Percentiles rank a stretch among this genome's conserved stretches.
Conservation (phyloP, 2,113 vertebrate genomes). For the Gila orcuttii region DNA sequence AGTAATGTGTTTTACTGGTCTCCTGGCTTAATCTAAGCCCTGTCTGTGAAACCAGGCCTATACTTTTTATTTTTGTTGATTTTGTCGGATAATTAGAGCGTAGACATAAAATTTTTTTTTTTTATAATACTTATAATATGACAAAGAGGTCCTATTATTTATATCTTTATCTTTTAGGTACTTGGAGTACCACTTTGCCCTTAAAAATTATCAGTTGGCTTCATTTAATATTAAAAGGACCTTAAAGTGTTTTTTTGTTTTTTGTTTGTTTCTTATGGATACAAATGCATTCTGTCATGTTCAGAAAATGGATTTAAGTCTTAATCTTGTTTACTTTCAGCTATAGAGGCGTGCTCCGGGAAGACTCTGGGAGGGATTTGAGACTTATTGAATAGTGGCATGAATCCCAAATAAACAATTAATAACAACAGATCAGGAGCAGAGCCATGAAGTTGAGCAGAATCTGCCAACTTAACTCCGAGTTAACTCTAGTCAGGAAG, state of each 20-base stretch:
- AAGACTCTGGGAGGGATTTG: slow-evolving; percentile 51
- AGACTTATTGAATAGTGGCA: slow-evolving; percentile 51
- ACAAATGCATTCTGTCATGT: slow-evolving; percentile 43
- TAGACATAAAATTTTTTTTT: no score
- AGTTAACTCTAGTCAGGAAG: slow-evolving; percentile 29
- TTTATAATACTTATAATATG: no score
- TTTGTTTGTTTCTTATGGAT: slow-evolving; percentile 7
- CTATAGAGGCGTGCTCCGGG: slow-evolving; percentile 42
- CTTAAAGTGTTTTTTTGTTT: background rate
- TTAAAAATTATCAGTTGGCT: slow-evolving; percentile 24
- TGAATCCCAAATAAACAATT: slow-evolving; percentile 56
- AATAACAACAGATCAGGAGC: slow-evolving; percentile 26
- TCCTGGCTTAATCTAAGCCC: no score
- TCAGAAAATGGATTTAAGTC: slow-evolving; percentile 48
- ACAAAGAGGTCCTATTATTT: no score
- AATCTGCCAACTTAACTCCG: slow-evolving; percentile 17
- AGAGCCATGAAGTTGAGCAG: slow-evolving; percentile 20
- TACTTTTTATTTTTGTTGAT: no score
- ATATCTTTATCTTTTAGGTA: no score
- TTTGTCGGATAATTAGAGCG: no score
- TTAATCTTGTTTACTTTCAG: slow-evolving; percentile 29
- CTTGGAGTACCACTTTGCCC: background rate
- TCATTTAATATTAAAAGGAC: background rate
- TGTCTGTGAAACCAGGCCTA: no score
- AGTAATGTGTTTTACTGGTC: no score